Conservation (phyloP, 2,888 invertebrate genomes). For the Drosophila mayaguana region DNA sequence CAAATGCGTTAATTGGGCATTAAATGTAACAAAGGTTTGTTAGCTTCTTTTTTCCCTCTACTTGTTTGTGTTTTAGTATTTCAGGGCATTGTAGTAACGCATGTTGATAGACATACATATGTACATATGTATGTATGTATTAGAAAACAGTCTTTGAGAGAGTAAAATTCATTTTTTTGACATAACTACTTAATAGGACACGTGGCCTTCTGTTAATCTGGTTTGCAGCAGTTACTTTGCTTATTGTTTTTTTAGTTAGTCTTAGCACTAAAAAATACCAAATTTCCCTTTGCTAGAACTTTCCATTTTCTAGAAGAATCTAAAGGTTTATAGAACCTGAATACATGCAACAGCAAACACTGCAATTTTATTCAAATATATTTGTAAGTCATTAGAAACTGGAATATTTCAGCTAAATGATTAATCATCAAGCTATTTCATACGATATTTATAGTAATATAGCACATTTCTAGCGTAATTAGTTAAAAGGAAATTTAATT, state of each 20-base stretch:
- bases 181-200: too few relatives aligned
- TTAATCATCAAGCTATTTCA: background rate
- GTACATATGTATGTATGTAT: too few relatives aligned
- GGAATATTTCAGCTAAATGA: background rate
- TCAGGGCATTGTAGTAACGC: background rate
- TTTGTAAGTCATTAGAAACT: background rate
- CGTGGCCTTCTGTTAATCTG: too few relatives aligned
- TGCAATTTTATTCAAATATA: background rate
- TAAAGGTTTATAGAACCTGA: background rate
- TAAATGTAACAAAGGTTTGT: constrained; percentile 55
- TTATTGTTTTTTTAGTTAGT: too few relatives aligned
- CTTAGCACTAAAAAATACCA: background rate
- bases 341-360: background rate
- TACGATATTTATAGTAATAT: background rate
- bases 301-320: background rate
- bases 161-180: too few relatives aligned
- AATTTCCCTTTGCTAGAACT: background rate
- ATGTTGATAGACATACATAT: background rate
- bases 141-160: too few relatives aligned
- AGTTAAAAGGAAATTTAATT: background rate
- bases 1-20: constrained; percentile 78
- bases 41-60: constrained; percentile 10
- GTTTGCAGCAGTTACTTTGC: background rate
- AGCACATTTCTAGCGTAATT: background rate
- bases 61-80: background rate